Percentiles rank a stretch among this genome's conserved stretches.
These are phyloP conservation scores for Lasaia peninsularis DNA, from an alignment of 1,140 invertebrate species.

Conservation along the genomic window DNA sequence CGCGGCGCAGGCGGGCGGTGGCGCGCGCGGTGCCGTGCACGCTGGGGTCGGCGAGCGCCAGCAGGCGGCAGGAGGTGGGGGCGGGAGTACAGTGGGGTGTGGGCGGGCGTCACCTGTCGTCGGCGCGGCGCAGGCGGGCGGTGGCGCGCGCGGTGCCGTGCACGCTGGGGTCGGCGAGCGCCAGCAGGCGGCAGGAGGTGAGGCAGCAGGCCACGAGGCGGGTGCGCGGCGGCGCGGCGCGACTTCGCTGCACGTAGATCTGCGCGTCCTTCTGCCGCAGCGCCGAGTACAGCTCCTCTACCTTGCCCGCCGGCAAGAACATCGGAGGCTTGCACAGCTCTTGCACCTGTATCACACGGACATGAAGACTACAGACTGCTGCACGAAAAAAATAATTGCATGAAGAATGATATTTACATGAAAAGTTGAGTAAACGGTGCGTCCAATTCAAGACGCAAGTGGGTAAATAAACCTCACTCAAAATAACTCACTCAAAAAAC, in stretches of 20 bases:
- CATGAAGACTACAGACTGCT: neutral
- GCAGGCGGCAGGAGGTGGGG: slow-evolving; percentile 77
- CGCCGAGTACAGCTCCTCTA: slow-evolving; percentile 93
- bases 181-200: slow-evolving; percentile 81
- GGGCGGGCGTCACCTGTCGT: slow-evolving; percentile 41
- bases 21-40: slow-evolving; percentile 79
- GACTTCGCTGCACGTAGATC: slow-evolving; percentile 92
- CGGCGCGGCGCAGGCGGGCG: slow-evolving; percentile 38
- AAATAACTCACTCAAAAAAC: too few relatives aligned
- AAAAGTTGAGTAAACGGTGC: too few relatives aligned
- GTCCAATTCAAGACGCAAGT: too few relatives aligned
- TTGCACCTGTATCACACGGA: slow-evolving; percentile 40
- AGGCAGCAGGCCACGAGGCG: slow-evolving; percentile 69
- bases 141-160: slow-evolving; percentile 71
- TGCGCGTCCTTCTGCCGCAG: slow-evolving; percentile 93
- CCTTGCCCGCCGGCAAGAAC: slow-evolving; percentile 89
- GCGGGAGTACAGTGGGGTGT: too few relatives aligned
- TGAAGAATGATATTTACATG: too few relatives aligned
- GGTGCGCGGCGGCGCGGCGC: slow-evolving; percentile 80
- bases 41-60: slow-evolving; percentile 91
- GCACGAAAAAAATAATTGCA: too few relatives aligned
- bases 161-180: slow-evolving; percentile 90
- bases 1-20: slow-evolving; percentile 32
- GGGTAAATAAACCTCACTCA: too few relatives aligned
- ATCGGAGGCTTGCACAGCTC: slow-evolving; percentile 89